Base-by-base conservation (phyloP, 2,113 vertebrate species). In the Ageneiosus marmoratus region DNA sequence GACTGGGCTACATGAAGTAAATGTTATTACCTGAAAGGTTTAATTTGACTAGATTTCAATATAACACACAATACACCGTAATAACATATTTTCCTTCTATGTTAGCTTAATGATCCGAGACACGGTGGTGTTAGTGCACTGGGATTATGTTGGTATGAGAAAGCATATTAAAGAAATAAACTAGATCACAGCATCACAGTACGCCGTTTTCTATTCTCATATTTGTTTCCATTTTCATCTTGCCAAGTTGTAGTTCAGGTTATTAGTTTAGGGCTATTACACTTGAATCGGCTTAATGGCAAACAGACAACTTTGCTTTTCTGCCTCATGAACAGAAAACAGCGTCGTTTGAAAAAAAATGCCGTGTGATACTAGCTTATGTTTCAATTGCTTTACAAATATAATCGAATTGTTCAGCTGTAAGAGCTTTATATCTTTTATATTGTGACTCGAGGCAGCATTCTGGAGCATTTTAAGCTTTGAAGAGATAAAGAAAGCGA, bases 261-360 rank as follows among this genome's bases (percentile, higher is more conserved):
- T 77, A 65, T 83, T 83, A 77, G 73, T 65, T 62, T 67, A 67
- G 73, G 34, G 55, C 58, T 48, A 76, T 83, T 67, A 83, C 18
- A 48, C 74, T 77, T n/a, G 62, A 77, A 83, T 83, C 81, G 76
- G 81, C 73, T 67, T 34, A 41, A 44, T 58, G 41, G 29, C 60
- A 83, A 22, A 53, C 18, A 69, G 27, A 34, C 20, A 50, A 58
- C 18, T 18, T 41, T 46, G 67, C 56, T 5, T 58, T 46, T 53
- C 13, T 65, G 73, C 46, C 46, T 83, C 73, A 44, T 44, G 58
- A 37, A 76, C 27, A 41, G 76, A 79, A 27, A 79, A 79, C 22
- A 62, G 1, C 27, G 48, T 58, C 22, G 10, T 79, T 63, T 79
- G n/a, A n/a, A n/a, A n/a, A 80, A 76, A 46, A 18, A 76, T 29